Conservation (phyloP, 2,797 vertebrate species). For the Huso huso region DNA sequence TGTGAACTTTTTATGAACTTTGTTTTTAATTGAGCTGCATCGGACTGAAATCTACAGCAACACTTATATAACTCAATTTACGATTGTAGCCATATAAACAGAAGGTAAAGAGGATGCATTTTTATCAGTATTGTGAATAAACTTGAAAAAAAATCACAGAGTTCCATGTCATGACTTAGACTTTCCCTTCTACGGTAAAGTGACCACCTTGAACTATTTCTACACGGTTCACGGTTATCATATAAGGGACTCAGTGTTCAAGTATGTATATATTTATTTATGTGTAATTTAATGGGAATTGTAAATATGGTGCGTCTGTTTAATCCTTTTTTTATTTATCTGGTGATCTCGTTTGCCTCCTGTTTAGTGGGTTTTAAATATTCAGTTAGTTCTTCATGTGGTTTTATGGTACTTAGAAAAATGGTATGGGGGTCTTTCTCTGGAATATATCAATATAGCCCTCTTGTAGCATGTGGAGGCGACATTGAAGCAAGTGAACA, state of each 20-base stretch:
- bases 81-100: conserved; percentile 79
- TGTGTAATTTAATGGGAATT: conserved; percentile 99
- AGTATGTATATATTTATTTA: conserved; percentile 99
- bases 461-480: conserved; percentile 97
- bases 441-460: conserved; percentile 90
- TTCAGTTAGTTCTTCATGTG: conserved; percentile 96
- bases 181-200: conserved; percentile 74
- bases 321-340: conserved; percentile 95
- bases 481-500: conserved; percentile 91
- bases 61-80: conserved; percentile 76
- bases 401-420: conserved; percentile 95
- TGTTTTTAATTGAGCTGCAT: conserved; percentile 71
- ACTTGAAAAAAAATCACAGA: conserved; percentile 85
- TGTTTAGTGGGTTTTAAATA: conserved; percentile 95
- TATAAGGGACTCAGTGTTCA: conserved; percentile 99
- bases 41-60: conserved; percentile 79
- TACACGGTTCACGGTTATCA: conserved; percentile 84
- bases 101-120: conserved; percentile 79
- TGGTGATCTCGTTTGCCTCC: conserved; percentile 93
- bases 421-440: conserved; percentile 74
- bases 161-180: conserved; percentile 88
- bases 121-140: conserved; percentile 99
- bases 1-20: conserved; percentile 47
- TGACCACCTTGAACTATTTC: conserved; percentile 91
- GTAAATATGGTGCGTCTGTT: conserved; percentile 99